These are phyloP conservation scores for Drosophila mojavensis DNA, from an alignment of 1,140 invertebrate genomes.

Conservation along the genomic window DNA sequence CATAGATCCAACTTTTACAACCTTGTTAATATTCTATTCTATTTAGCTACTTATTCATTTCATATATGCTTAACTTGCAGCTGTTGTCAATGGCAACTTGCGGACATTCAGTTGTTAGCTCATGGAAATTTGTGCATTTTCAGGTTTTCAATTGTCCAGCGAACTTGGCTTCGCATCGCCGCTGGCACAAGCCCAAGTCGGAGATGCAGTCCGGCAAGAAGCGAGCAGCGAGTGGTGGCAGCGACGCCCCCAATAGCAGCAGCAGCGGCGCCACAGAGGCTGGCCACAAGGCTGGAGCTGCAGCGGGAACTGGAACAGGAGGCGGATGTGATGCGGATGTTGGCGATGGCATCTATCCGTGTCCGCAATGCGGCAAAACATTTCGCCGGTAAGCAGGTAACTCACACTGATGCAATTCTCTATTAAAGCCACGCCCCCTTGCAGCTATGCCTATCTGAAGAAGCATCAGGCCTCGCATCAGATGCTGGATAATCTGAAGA, in stretches of 20 bases:
- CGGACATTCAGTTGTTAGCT: not conserved
- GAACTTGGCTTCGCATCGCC: conserved; percentile 97
- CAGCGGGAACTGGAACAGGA: not conserved
- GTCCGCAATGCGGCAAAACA: conserved; percentile 91
- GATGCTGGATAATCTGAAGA: conserved; percentile 75
- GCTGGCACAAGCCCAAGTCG: conserved; percentile 96
- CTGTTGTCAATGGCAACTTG: too few relatives aligned
- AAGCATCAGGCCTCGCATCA: conserved; percentile 87
- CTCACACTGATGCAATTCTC: not conserved
- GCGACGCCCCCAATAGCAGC: conserved; percentile 62
- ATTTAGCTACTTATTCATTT: too few relatives aligned
- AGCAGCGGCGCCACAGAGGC: conserved; percentile 17
- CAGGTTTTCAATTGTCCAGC: conserved; percentile 98
- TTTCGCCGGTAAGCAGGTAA: conserved; percentile 86
- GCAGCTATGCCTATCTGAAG: conserved; percentile 91
- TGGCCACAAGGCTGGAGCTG: conserved; percentile 62
- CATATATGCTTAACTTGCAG: not conserved
- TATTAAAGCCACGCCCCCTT: not conserved
- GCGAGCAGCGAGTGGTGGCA: conserved; percentile 83
- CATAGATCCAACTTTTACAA: too few relatives aligned
- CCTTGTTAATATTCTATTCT: too few relatives aligned
- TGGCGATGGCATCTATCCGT: conserved; percentile 87
- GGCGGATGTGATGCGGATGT: conserved; percentile 39
- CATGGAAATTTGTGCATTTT: not conserved
- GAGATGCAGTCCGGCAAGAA: conserved; percentile 66